Evolutionary conservation across 2,113 vertebrate species (phyloP), one percentile per base, ranked within the genome.

Genomic region (Hypanus sabinus): DNA sequence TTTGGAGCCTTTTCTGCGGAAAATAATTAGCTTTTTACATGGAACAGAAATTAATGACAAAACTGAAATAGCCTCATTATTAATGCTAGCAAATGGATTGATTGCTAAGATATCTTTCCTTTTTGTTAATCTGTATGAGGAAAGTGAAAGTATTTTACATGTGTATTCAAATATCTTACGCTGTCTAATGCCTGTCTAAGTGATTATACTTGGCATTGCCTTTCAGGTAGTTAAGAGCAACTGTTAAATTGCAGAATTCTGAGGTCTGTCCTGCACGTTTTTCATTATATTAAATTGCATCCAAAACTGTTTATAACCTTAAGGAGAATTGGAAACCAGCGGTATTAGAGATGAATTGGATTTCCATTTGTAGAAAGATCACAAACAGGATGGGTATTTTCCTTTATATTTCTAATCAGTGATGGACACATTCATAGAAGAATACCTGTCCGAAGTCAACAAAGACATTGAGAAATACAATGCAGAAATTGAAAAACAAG

Each of bases 401-500:
- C 95, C 97, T 97, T 98, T 98, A 98, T 96, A 95, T 94, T 30
- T 62, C 60, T 93, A 6, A 93, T 0, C 97, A 99, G 98, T 99
- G 94, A 99, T 99, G 98, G 98, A 98, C 79, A 97, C 97, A 75
- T 99, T 99, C 94, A 98, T 99, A 95, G 97, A 97, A 0, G 98
- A 98, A 95, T 99, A 99, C 93, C 93, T 99, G 87, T 96, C 97
- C 30, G 98, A 99, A 95, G 97, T 97, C 95, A 99, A 99, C 97
- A 96, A 96, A 94, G 98, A 98, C 94, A 98, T 99, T 0, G 98
- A 99, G 95, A 96, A 95, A 10, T 99, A 98, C 96, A 99, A 99
- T 96, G 96, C 95, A 6, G 98, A 98, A 94, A 96, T 99, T 96
- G 98, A 99, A 91, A 97, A 97, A 94, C 98, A 98, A 95, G 97